phyloP scores from a whole-genome alignment of 1,140 invertebrate species.

The Penaeus japonicus region DNA sequence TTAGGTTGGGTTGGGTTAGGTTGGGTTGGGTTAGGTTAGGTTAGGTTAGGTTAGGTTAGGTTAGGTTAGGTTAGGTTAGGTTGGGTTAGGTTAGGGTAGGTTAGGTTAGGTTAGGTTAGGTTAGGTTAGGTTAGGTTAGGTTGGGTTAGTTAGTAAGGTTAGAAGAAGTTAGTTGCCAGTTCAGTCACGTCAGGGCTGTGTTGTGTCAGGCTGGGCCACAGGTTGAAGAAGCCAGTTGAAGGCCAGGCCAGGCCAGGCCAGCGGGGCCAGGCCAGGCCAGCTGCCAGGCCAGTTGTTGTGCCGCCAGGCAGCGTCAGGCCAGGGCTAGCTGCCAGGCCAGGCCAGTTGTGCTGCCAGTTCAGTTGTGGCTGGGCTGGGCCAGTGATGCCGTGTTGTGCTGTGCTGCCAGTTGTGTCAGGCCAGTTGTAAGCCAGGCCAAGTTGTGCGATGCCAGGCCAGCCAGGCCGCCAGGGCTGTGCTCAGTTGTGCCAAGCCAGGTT shows the following conservation, averaged over 20 bases:
- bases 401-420: too few species aligned
- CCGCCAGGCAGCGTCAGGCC: slow-evolving; percentile 54
- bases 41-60: slow-evolving; percentile 34
- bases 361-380: too few species aligned
- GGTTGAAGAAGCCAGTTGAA: slow-evolving; percentile 7
- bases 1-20: not conserved
- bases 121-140: slow-evolving; percentile 58
- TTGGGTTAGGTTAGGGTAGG: slow-evolving; percentile 57
- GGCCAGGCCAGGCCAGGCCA: slow-evolving; percentile 44
- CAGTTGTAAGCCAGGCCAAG: slow-evolving; percentile 58
- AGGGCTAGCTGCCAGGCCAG: slow-evolving; percentile 58
- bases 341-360: slow-evolving; percentile 34
- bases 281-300: slow-evolving; percentile 45
- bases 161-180: slow-evolving; percentile 59
- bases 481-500: not conserved
- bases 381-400: too few species aligned
- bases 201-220: slow-evolving; percentile 30
- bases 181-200: slow-evolving; percentile 43
- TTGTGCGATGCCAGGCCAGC: slow-evolving; percentile 59
- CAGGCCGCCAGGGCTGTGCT: too few species aligned
- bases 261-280: slow-evolving; percentile 48
- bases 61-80: slow-evolving; percentile 58
- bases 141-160: slow-evolving; percentile 49
- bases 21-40: too few species aligned
- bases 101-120: slow-evolving; percentile 58